Evolutionary conservation across 2,888 invertebrate genomes (phyloP).

Genomic region (Clunio marinus): DNA sequence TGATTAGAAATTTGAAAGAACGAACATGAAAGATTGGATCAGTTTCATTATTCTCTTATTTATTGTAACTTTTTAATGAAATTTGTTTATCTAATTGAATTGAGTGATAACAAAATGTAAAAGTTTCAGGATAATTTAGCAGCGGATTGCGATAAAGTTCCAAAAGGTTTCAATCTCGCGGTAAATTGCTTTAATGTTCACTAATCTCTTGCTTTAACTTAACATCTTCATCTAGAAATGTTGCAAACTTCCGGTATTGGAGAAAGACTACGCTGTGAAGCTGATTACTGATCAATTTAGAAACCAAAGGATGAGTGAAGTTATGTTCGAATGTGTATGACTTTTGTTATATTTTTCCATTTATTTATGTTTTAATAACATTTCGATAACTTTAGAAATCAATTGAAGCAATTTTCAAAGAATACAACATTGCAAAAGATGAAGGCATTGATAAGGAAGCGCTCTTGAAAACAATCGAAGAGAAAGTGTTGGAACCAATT

Average conservation of each 20-base stretch:
- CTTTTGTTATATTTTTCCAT: neutral
- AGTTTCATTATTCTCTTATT: too few relatives aligned
- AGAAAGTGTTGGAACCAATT: neutral
- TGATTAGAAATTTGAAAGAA: too few relatives aligned
- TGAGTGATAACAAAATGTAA: too few relatives aligned
- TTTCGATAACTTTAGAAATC: neutral
- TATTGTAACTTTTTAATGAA: too few relatives aligned
- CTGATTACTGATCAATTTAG: neutral
- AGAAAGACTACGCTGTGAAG: neutral
- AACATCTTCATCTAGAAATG: neutral
- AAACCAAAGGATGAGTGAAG: neutral
- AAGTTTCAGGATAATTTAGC: too few relatives aligned
- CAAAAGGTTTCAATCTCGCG: neutral
- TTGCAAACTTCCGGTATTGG: neutral
- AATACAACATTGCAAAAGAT: neutral
- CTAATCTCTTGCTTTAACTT: neutral
- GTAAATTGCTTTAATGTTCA: neutral
- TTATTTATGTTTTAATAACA: neutral
- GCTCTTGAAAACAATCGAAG: neutral
- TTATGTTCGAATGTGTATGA: conserved; percentile 5
- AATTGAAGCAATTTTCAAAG: conserved; percentile 10
- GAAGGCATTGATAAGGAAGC: conserved; percentile 1
- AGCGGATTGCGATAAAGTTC: conserved; percentile 7
- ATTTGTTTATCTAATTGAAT: too few relatives aligned
- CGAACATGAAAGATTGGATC: too few relatives aligned